phyloP scores from a whole-genome alignment of 2,888 invertebrate species.

The Xanthia icteritia region DNA sequence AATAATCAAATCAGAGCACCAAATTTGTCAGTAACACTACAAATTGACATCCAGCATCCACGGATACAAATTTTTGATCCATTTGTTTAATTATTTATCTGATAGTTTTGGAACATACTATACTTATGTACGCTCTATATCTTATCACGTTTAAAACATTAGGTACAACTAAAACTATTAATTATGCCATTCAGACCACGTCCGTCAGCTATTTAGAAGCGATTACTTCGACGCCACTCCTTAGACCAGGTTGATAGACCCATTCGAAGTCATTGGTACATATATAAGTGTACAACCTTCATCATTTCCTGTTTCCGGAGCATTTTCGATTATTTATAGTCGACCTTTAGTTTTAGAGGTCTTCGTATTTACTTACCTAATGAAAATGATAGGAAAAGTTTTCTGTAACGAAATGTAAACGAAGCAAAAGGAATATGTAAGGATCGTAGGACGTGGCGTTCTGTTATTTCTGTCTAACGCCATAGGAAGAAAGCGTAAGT shows the following conservation, averaged over 20 bases:
- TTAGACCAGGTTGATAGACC: constrained; percentile 47
- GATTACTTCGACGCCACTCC: constrained; percentile 55
- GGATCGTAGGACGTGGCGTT: too few species aligned
- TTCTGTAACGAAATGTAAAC: background rate
- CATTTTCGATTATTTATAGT: constrained; percentile 43
- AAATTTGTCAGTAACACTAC: too few species aligned
- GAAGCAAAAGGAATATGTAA: background rate
- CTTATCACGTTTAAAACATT: constrained; percentile 25
- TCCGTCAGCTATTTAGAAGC: constrained; percentile 48
- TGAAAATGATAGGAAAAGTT: background rate
- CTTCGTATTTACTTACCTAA: background rate
- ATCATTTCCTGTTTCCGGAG: constrained; percentile 49
- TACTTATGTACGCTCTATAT: background rate
- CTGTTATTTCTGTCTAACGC: too few species aligned
- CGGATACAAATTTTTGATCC: too few species aligned
- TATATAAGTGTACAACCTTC: constrained; percentile 41
- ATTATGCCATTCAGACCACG: constrained; percentile 55
- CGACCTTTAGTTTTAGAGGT: constrained; percentile 43
- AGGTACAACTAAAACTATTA: constrained; percentile 29
- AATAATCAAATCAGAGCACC: too few species aligned
- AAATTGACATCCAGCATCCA: too few species aligned
- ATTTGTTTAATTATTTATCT: too few species aligned
- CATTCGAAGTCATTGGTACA: constrained; percentile 47
- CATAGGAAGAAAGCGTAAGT: too few species aligned
- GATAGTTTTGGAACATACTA: too few species aligned